phyloP scores from a whole-genome alignment of 2,797 vertebrate genomes.

The Stomatorhinus walkeri region DNA sequence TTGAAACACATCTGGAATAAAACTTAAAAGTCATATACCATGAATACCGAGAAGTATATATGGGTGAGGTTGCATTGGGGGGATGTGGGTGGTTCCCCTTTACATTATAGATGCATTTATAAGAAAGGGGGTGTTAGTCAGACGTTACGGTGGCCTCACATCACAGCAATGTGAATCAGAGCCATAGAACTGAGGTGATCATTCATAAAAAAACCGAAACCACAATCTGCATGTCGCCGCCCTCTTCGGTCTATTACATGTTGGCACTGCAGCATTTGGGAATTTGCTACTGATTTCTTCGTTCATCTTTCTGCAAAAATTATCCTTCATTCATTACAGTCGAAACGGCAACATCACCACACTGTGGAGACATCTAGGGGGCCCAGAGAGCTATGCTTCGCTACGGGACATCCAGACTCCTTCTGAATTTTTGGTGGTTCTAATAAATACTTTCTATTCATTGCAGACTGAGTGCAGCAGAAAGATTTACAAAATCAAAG shows the following conservation, averaged over 20 bases:
- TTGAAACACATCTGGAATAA: background rate
- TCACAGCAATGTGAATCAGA: background rate
- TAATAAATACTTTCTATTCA: background rate
- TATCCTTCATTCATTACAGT: background rate
- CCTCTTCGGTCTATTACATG: background rate
- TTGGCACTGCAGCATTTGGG: background rate
- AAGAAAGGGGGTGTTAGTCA: slow-evolving; percentile 17
- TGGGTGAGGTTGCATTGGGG: background rate
- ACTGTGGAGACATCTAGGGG: background rate
- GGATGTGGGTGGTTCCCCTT: slow-evolving; percentile 3
- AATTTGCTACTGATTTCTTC: background rate
- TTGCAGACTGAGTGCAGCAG: background rate
- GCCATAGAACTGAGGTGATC: background rate
- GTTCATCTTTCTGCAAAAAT: background rate
- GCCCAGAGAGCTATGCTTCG: background rate
- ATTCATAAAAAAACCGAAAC: background rate
- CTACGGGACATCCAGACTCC: background rate
- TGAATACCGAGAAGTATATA: background rate
- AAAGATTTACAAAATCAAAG: background rate
- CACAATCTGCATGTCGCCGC: background rate
- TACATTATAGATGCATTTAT: slow-evolving; percentile 13
- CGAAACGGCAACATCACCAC: background rate
- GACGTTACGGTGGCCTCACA: background rate
- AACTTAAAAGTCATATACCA: background rate
- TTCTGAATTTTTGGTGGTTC: background rate